A percentile compares a stretch with the other conserved stretches of the same genome.
Evolutionary conservation across 2,888 invertebrate species (phyloP).

Genomic region (Epinotia nisella): DNA sequence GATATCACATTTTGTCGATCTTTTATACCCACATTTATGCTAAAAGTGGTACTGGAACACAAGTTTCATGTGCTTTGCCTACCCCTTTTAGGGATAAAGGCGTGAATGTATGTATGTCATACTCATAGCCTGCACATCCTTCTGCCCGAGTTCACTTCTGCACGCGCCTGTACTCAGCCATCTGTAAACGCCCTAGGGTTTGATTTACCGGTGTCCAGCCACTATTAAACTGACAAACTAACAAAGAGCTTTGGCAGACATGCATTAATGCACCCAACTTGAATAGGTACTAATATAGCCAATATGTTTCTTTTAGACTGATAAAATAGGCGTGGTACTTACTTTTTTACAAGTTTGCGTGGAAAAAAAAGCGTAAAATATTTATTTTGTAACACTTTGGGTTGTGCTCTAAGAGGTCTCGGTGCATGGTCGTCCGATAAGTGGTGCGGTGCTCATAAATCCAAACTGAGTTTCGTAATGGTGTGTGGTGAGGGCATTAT

Average conservation of each 20-base stretch:
- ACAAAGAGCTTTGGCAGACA: neutral
- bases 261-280: neutral
- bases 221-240: conserved; percentile 13
- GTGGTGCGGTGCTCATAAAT: conserved; percentile 33
- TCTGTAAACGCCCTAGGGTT: conserved; percentile 34
- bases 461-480: conserved; percentile 26
- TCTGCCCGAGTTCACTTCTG: conserved; percentile 21
- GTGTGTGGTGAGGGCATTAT: conserved; percentile 34
- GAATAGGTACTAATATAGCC: neutral
- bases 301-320: too few relatives aligned
- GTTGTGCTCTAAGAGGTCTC: neutral
- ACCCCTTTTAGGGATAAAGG: too few relatives aligned
- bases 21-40: too few relatives aligned
- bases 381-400: neutral
- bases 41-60: too few relatives aligned
- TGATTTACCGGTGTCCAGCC: conserved; percentile 37
- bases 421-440: conserved; percentile 6
- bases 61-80: too few relatives aligned
- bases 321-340: too few relatives aligned
- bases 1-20: too few relatives aligned
- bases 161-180: conserved; percentile 14
- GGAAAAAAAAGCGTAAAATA: neutral
- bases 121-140: conserved; percentile 2
- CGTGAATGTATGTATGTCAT: too few relatives aligned
- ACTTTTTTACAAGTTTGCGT: neutral